Conservation (phyloP, 2,113 vertebrate species). For the Oostethus manadensis region DNA sequence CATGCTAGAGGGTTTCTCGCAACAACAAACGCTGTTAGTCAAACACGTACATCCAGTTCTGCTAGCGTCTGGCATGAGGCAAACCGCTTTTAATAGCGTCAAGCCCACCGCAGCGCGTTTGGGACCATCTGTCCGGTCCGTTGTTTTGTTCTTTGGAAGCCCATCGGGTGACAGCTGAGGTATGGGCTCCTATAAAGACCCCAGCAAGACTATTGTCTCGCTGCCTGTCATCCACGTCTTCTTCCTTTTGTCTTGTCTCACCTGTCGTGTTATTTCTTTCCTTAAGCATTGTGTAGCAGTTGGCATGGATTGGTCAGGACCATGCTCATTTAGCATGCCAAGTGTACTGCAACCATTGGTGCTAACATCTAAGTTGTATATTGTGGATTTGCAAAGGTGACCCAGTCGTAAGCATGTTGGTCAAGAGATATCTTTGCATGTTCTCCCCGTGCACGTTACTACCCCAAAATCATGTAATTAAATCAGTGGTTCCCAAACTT, state of each 20-base stretch:
- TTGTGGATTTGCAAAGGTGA: too few relatives aligned
- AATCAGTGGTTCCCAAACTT: too few relatives aligned
- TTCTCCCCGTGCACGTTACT: too few relatives aligned
- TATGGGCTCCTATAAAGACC: constrained; percentile 76
- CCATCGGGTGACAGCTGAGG: constrained; percentile 79
- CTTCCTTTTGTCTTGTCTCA: constrained; percentile 18
- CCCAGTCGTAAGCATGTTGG: too few relatives aligned
- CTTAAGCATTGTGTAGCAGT: constrained; percentile 35
- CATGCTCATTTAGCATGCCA: not conserved
- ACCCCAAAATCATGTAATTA: too few relatives aligned
- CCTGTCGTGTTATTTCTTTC: constrained; percentile 8
- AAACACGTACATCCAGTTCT: constrained; percentile 28
- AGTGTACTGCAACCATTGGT: too few relatives aligned
- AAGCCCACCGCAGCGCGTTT: constrained; percentile 76
- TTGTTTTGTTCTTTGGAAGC: constrained; percentile 76
- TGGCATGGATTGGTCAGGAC: constrained; percentile 71
- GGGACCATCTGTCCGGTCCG: constrained; percentile 86
- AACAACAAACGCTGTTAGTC: constrained; percentile 50
- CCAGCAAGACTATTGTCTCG: constrained; percentile 55
- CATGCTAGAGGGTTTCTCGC: constrained; percentile 70
- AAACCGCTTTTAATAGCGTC: constrained; percentile 86
- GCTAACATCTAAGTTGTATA: too few relatives aligned
- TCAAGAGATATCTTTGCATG: too few relatives aligned
- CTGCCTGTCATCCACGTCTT: constrained; percentile 24
- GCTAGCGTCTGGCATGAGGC: constrained; percentile 77